phyloP scores from a whole-genome alignment of 2,113 vertebrate species.

The Dasyornis broadbenti region DNA sequence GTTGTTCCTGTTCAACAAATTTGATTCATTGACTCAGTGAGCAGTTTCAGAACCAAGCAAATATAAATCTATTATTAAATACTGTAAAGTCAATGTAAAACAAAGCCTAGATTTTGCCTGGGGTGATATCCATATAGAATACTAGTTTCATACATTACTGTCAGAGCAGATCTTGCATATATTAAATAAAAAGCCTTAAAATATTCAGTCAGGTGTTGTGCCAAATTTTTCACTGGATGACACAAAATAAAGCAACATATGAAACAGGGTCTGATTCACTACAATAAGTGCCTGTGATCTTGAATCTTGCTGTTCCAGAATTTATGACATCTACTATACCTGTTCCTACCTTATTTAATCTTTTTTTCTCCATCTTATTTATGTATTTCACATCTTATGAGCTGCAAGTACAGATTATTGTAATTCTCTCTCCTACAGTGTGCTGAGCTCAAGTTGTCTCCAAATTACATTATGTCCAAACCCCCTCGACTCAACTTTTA shows the following conservation, averaged over 20 bases:
- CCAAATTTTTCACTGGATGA: background rate
- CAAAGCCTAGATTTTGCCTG: background rate
- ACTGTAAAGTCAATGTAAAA: background rate
- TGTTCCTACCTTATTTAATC: background rate
- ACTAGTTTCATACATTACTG: background rate
- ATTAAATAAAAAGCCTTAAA: background rate
- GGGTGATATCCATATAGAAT: background rate
- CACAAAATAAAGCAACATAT: background rate
- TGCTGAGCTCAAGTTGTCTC: background rate
- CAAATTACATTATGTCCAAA: conserved; percentile 10
- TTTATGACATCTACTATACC: background rate
- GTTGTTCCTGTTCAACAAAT: background rate
- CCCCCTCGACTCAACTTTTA: conserved; percentile 2
- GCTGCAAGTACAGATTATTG: background rate
- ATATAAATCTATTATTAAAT: background rate
- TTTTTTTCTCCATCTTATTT: background rate
- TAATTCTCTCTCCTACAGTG: background rate
- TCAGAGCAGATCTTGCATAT: background rate
- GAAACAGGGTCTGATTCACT: background rate
- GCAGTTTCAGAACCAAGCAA: background rate
- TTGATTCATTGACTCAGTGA: background rate
- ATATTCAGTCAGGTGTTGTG: background rate
- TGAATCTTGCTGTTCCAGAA: background rate
- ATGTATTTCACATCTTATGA: background rate
- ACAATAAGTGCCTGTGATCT: background rate